phyloP scores from a whole-genome alignment of 1,140 invertebrate genomes.

The Drosophila orosa region DNA sequence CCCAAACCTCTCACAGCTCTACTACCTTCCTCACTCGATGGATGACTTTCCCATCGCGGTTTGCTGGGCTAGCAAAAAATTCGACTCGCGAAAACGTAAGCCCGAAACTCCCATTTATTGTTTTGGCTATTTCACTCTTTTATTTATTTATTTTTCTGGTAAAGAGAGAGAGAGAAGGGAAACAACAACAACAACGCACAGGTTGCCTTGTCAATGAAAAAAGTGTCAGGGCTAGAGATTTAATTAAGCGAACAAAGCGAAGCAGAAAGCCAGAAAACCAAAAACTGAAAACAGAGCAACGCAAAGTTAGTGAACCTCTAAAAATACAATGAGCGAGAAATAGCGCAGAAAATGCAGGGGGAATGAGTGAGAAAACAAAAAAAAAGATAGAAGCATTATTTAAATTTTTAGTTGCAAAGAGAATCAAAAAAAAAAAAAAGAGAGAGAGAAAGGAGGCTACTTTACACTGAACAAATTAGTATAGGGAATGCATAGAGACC shows the following conservation, averaged over 20 bases:
- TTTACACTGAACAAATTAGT: conserved; percentile 2
- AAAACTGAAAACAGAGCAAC: conserved; percentile 18
- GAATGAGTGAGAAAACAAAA: conserved; percentile 13
- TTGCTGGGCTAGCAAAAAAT: conserved; percentile 65
- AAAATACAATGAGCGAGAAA: conserved; percentile 49
- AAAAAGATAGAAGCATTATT: conserved; percentile 14
- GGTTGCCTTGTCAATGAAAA: conserved; percentile 80
- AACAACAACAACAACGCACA: conserved; percentile 3
- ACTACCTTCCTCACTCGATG: conserved; percentile 1
- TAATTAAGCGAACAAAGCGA: conserved; percentile 72
- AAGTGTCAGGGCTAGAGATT: conserved; percentile 81
- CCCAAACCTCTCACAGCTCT: background rate
- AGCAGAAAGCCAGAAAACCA: conserved; percentile 32
- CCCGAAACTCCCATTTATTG: conserved; percentile 74
- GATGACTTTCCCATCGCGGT: conserved; percentile 63
- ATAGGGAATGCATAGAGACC: background rate
- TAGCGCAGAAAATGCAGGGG: conserved; percentile 42
- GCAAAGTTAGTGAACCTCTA: conserved; percentile 56
- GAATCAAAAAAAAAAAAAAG: background rate
- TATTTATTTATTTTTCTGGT: conserved; percentile 10
- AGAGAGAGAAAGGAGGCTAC: conserved; percentile 41
- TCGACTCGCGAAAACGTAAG: conserved; percentile 44
- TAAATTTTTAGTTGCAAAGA: conserved; percentile 24
- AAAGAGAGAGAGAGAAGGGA: conserved; percentile 10
- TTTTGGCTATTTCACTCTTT: conserved; percentile 39